A percentile compares a stretch with the other conserved stretches of the same genome.
phyloP scores from a whole-genome alignment of 2,113 vertebrate genomes.

The Lepisosteus oculatus region DNA sequence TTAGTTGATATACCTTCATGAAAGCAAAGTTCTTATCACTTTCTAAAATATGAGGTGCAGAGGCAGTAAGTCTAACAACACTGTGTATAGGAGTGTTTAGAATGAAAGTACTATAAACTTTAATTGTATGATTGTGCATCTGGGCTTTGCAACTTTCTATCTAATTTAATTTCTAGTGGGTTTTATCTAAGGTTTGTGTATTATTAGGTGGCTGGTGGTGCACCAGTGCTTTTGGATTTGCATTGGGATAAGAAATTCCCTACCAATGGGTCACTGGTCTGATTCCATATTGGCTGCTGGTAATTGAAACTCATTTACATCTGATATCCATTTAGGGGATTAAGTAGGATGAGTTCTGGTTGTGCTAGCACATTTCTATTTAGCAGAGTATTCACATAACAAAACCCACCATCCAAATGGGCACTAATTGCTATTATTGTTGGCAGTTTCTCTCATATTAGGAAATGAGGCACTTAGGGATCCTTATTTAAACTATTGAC shows the following conservation, averaged over 20 bases:
- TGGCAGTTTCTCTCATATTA: neutral
- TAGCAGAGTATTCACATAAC: neutral
- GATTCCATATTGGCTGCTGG: constrained; percentile 7
- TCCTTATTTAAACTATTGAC: neutral
- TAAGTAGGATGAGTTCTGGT: constrained; percentile 17
- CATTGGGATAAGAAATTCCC: constrained; percentile 3
- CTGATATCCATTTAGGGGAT: constrained; percentile 23
- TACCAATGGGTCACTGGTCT: constrained; percentile 11
- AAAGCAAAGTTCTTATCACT: no score
- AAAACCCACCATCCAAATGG: neutral
- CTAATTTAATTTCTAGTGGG: no score
- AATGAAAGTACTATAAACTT: no score
- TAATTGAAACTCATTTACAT: constrained; percentile 20
- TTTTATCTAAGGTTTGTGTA: no score
- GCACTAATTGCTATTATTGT: neutral
- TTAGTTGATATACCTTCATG: no score
- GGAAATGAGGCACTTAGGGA: neutral
- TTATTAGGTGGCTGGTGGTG: neutral
- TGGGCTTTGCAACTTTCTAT: no score
- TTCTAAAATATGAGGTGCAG: no score
- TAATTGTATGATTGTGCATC: no score
- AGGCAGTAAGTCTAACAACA: no score
- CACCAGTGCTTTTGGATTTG: neutral
- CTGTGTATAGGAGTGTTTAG: no score
- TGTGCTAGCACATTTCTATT: constrained; percentile 9